Evolutionary conservation across 2,113 vertebrate species (phyloP), one percentile per base, ranked within the genome.

Genomic region (Cyrtonyx montezumae): DNA sequence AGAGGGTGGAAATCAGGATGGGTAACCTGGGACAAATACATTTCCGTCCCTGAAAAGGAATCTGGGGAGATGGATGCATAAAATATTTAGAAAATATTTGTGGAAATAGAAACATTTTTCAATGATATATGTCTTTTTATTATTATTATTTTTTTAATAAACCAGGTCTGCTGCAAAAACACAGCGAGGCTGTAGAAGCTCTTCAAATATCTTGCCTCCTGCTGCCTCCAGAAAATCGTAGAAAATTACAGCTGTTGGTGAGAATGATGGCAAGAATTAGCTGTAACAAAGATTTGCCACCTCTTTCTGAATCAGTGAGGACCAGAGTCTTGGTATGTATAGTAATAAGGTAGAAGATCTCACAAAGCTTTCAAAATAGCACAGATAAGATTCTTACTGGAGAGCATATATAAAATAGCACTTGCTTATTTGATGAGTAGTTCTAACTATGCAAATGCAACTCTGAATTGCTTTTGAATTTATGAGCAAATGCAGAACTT

Each of bases 121-220:
- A 46, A 46, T 46, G 3, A 19, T 19, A 19, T 45, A 19, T 42
- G 21, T 30, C 6, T 88, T 40, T n/a, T 63, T 21, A 15, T 91
- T 26, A 4, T 51, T 14, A 7, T 13, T 53, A 14, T 26, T 28
- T 53, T 28, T 53, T 53, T 53, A 15, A 26, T 53, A 30, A 53
- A 94, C 51, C 58, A 98, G 98, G 97, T 94, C 95, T 98, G 68
- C 91, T 98, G 48, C 98, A 98, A 87, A 96, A 97, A 59, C 96
- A 95, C 75, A 96, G 94, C 43, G 94, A 98, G 74, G 98, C 97
- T 3, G 36, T 97, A 22, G 98, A 99, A 96, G 98, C 98, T 17
- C 97, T 99, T 96, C 98, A 98, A 94, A 90, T 98, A 87, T 98
- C 98, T 90, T 98, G 98, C 90, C 97, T 99, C 22, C 96, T 99